A percentile compares a stretch with the other conserved stretches of the same genome.
Conservation (phyloP, 2,797 vertebrate genomes). For the Poecilia picta region DNA sequence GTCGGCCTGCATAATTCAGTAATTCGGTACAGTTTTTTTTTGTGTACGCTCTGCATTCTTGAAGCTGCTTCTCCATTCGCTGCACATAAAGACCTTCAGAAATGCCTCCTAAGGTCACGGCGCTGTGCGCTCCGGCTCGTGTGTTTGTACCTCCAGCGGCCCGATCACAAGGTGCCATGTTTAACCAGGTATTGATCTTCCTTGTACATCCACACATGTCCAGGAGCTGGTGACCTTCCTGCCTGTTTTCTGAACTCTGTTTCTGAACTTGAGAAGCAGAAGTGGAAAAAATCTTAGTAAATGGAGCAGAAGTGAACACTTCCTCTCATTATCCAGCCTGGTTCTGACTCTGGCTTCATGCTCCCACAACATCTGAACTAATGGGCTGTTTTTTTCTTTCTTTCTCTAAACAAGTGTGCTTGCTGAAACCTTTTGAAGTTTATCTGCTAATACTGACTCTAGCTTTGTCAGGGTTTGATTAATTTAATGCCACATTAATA, state of each 20-base stretch:
- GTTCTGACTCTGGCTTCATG: constrained; percentile 29
- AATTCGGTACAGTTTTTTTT: too few relatives aligned
- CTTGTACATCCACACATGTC: constrained; percentile 23
- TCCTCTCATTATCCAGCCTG: constrained; percentile 55
- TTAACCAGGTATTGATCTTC: constrained; percentile 62
- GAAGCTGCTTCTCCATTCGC: constrained; percentile 45
- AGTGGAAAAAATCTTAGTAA: constrained; percentile 43
- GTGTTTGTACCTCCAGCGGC: constrained; percentile 35
- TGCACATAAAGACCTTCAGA: constrained; percentile 58
- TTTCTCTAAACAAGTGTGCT: not conserved
- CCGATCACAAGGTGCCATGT: constrained; percentile 52
- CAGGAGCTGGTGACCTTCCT: constrained; percentile 51
- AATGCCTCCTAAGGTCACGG: constrained; percentile 56
- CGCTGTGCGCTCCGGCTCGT: not conserved
- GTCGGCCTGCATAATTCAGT: constrained; percentile 70
- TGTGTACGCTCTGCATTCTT: constrained; percentile 2
- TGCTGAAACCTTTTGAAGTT: not conserved
- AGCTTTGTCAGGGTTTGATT: not conserved
- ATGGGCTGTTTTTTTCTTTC: constrained; percentile 5
- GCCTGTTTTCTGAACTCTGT: constrained; percentile 31
- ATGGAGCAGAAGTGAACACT: constrained; percentile 68
- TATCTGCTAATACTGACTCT: not conserved
- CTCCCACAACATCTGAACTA: constrained; percentile 19
- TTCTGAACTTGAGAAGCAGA: constrained; percentile 33
- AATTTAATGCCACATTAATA: not conserved